Base-by-base conservation (phyloP, 2,888 invertebrate genomes). In the Pilophorus perplexus region DNA sequence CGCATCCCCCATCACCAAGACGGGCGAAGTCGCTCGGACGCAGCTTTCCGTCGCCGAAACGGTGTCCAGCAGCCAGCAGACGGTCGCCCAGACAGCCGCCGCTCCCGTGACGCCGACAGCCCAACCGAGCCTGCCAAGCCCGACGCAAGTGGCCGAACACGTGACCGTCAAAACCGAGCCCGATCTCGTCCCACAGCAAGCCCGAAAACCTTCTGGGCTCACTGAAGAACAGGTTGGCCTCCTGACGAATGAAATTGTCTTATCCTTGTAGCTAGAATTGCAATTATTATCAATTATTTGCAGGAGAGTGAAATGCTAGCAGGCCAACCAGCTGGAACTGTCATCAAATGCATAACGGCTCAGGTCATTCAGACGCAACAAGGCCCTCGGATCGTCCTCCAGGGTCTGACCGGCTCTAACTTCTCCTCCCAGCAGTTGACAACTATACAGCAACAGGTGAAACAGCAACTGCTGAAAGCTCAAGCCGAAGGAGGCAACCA, bases 401-500 rank as follows among this genome's bases (percentile, higher is more conserved):
- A 92, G 76, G 92, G 92, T 8, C 79, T 92, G 23, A 88, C 90
- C 71, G 90, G 90, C 0, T 87, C 89, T 68, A 88, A 90, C 71
- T 86, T 93, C 71, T 88, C 90, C 0, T 87, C 86, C 1, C 88
- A 89, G 71, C 92, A 93, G 76, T 77, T 92, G 72, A 84, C 87
- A 2, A 82, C 90, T 67, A 89, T 93, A 0, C 91, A 93, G 74
- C 89, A 90, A 72, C 92, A 93, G 81, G 91, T 93, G 16, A 92
- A 92, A 76, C 90, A 91, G 74, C 92, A 93, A 75, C 78, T 92
- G 59, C 79, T 91, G 57, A 91, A 90, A 88, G 90, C 90, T 23
- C 91, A 92, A 87, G 90, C 90, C 72, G 86, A 88, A 3, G 89
- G 88, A 16, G 91, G 90, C 40, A 90, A 90, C 76, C 88, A 89